A percentile compares a stretch with the other conserved stretches of the same genome.
Conservation (phyloP, 2,888 invertebrate species). For the Chalcis sispes region DNA sequence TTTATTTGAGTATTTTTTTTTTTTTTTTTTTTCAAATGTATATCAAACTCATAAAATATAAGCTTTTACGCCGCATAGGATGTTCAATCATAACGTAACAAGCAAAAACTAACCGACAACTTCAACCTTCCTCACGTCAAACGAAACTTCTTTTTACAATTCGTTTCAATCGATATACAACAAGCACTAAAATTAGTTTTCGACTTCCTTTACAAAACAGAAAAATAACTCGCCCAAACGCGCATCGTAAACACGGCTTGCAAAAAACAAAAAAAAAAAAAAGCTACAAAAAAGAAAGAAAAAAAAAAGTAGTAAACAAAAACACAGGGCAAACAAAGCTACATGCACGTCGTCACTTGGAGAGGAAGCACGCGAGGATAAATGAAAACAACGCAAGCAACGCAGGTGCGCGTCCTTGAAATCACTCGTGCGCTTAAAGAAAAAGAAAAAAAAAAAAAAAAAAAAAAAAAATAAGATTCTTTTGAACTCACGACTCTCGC, state of each 20-base stretch:
- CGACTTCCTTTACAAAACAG: background rate
- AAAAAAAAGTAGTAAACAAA: background rate
- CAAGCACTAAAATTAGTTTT: background rate
- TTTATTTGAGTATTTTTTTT: no score
- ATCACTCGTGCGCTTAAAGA: background rate
- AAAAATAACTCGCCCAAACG: no score
- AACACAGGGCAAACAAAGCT: background rate
- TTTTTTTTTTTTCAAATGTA: no score
- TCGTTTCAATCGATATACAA: no score
- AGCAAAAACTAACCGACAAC: no score
- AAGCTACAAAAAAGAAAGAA: background rate
- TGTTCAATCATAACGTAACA: no score
- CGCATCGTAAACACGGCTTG: no score
- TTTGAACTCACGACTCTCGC: background rate
- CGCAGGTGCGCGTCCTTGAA: constrained; percentile 43
- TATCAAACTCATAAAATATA: no score
- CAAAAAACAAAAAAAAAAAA: no score
- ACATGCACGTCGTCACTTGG: background rate
- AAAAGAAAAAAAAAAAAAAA: background rate
- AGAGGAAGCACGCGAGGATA: background rate
- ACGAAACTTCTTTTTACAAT: no score
- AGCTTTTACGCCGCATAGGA: no score
- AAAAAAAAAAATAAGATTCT: background rate
- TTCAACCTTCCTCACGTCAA: no score
- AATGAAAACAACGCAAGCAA: background rate